Percentiles rank a stretch among this genome's conserved stretches.
phyloP scores from a whole-genome alignment of 2,797 vertebrate genomes.

The Enteromius trimaculatus region DNA sequence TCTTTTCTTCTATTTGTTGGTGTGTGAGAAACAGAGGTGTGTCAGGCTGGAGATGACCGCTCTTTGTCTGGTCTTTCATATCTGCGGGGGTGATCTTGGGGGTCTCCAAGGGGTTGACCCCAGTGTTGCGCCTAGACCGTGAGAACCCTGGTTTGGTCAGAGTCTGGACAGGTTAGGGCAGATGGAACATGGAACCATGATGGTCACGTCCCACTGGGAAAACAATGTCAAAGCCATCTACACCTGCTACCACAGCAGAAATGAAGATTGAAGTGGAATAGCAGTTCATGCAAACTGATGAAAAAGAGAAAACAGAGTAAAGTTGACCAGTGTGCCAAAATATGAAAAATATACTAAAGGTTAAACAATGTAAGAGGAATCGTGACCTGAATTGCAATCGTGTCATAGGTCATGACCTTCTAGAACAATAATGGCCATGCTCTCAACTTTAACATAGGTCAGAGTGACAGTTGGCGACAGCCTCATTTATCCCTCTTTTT shows the following conservation, averaged over 20 bases:
- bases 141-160: constrained; percentile 70
- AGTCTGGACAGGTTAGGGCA: constrained; percentile 20
- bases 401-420: constrained; percentile 41
- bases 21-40: constrained; percentile 26
- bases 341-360: constrained; percentile 21
- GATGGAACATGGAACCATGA: constrained; percentile 37
- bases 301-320: constrained; percentile 3
- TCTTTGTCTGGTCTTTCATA: constrained; percentile 75
- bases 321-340: background rate
- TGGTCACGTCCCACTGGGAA: background rate
- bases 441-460: constrained; percentile 6
- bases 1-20: background rate
- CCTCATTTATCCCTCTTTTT: constrained; percentile 27
- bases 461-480: constrained; percentile 16
- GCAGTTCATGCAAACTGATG: constrained; percentile 7
- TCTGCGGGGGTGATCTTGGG: constrained; percentile 70
- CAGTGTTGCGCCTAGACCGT: constrained; percentile 75
- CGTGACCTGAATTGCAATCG: constrained; percentile 18
- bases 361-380: constrained; percentile 3
- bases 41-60: constrained; percentile 59
- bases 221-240: background rate
- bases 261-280: background rate
- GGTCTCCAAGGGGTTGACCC: constrained; percentile 71
- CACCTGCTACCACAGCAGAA: constrained; percentile 3
- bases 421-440: constrained; percentile 3